These are phyloP conservation scores for Cephalopachus bancanus DNA, from an alignment of 2,797 vertebrate species.

Conservation along the genomic window DNA sequence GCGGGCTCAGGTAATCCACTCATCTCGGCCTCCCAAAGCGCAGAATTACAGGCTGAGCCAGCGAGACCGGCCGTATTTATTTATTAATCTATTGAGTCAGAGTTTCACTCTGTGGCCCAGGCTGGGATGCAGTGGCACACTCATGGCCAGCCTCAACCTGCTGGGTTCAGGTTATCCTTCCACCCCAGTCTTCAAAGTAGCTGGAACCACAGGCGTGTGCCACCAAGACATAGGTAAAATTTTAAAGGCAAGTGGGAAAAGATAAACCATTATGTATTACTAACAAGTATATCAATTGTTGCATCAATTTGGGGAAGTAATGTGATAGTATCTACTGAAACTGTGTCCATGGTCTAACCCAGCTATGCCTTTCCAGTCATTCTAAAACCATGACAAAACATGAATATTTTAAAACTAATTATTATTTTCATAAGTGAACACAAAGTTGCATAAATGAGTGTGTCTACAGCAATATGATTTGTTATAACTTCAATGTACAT, in stretches of 20 bases:
- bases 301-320: neutral
- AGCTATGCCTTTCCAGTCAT: neutral
- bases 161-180: too few species aligned
- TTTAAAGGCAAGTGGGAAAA: neutral
- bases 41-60: too few species aligned
- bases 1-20: too few species aligned
- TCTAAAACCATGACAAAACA: neutral
- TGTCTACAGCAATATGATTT: neutral
- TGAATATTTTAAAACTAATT: neutral
- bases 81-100: too few species aligned
- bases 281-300: neutral
- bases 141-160: too few species aligned
- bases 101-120: too few species aligned
- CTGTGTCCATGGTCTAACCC: neutral
- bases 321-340: neutral
- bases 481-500: neutral
- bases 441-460: neutral
- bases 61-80: too few species aligned
- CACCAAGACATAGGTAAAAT: neutral
- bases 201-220: too few species aligned
- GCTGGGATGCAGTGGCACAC: too few species aligned
- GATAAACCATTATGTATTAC: neutral
- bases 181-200: too few species aligned
- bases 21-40: too few species aligned
- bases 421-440: neutral